Conservation (phyloP, 2,888 invertebrate species). For the Holacanthella duospinosa region DNA sequence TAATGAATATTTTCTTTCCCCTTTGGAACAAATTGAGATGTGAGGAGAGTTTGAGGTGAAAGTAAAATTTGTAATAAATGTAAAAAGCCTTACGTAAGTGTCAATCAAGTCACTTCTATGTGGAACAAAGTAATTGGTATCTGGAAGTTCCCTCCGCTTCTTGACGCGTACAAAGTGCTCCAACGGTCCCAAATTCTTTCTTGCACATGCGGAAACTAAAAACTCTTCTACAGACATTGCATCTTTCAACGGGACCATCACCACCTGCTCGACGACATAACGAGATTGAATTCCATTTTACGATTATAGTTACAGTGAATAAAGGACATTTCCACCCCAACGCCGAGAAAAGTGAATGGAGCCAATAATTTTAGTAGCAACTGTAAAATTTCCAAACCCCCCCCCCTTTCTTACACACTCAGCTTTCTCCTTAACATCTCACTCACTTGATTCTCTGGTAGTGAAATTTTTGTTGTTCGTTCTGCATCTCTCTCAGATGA, state of each 20-base stretch:
- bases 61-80: no score
- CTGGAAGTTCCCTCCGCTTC: conserved; percentile 87
- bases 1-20: no score
- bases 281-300: not conserved
- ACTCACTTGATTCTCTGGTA: conserved; percentile 65
- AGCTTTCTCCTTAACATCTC: no score
- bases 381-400: no score
- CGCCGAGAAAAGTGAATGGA: no score
- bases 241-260: conserved; percentile 75
- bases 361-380: no score
- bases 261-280: conserved; percentile 44
- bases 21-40: no score
- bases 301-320: not conserved
- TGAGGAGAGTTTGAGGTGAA: no score
- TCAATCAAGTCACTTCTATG: conserved; percentile 89
- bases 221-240: conserved; percentile 94
- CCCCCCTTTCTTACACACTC: no score
- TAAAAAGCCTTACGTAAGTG: conserved; percentile 90
- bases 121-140: conserved; percentile 91
- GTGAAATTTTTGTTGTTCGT: conserved; percentile 76
- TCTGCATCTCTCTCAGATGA: conserved; percentile 71
- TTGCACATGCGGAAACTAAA: conserved; percentile 78
- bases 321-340: not conserved
- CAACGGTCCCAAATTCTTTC: conserved; percentile 82
- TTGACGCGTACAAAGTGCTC: conserved; percentile 93